A percentile compares a stretch with the other conserved stretches of the same genome.
Evolutionary conservation across 1,140 invertebrate genomes (phyloP).

Genomic region (Penaeus chinensis): DNA sequence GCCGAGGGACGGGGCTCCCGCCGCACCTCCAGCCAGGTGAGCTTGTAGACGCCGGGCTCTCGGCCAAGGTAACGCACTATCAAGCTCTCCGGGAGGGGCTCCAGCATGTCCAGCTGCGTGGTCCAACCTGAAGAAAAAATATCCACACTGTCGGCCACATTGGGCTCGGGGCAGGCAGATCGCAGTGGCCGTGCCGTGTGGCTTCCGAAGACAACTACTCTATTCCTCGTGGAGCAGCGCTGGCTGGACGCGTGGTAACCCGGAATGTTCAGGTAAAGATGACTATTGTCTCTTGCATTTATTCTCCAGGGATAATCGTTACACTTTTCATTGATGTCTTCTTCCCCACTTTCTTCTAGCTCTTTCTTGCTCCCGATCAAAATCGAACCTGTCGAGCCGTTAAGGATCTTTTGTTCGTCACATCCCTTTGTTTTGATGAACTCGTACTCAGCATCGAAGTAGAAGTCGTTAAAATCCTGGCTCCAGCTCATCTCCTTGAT

Average conservation of each 20-base stretch:
- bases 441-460: slow-evolving; percentile 83
- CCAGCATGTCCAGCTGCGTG: slow-evolving; percentile 65
- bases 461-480: slow-evolving; percentile 83
- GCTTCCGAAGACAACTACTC: slow-evolving; percentile 56
- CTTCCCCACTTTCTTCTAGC: slow-evolving; percentile 43
- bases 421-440: slow-evolving; percentile 70
- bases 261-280: slow-evolving; percentile 62
- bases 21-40: slow-evolving; percentile 83
- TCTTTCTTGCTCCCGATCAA: slow-evolving; percentile 46
- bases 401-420: slow-evolving; percentile 34
- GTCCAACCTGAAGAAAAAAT: slow-evolving; percentile 65
- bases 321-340: slow-evolving; percentile 66
- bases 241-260: slow-evolving; percentile 58
- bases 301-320: slow-evolving; percentile 75
- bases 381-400: slow-evolving; percentile 58
- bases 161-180: slow-evolving; percentile 51
- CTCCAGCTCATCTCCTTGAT: slow-evolving; percentile 84
- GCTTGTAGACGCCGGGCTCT: slow-evolving; percentile 78
- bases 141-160: slow-evolving; percentile 66
- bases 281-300: slow-evolving; percentile 40
- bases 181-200: slow-evolving; percentile 43
- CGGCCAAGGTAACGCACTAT: slow-evolving; percentile 79
- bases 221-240: slow-evolving; percentile 68
- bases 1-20: slow-evolving; percentile 74
- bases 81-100: slow-evolving; percentile 76